Evolutionary conservation across 1,140 invertebrate species (phyloP), one percentile per base, ranked within the genome.

Genomic region (Micrasema longulum): DNA sequence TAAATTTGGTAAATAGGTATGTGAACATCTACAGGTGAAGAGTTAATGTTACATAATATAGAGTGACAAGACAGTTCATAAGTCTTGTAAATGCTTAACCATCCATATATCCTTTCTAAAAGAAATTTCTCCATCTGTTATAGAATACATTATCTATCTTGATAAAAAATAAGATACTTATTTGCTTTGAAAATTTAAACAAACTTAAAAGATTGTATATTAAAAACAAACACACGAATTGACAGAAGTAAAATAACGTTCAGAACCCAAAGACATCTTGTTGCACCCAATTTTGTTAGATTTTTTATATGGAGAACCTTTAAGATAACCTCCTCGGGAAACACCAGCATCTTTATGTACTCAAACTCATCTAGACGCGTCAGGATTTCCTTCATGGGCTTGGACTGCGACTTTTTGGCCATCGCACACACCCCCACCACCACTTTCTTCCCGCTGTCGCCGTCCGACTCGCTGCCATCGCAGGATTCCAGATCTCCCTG

Each of bases 371-470:
- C 93, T 10, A 99, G 88, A 1, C 97, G 87, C 0, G 92, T 95
- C 14, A 99, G 87, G 78, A 99, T 99, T 84, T 99, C 97, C 80
- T 94, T 95, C 97, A 99, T 99, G 1, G 97, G 97, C 86, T 98
- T 98, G 60, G 97, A 98, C 77, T 96, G 93, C 2, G 96, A 97
- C 85, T 99, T 99, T 83, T 99, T 99, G 76, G 94, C 93, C 97
- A 99, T 99, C 43, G 97, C 96, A 88, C 97, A 99, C 71, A 99
- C 92, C 50, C 97, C 97, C 72, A 99, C 95, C 78, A 97, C 88
- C 60, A 99, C 95, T 78, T 96, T 92, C 79, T 94, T 93, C 77
- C 90, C 90, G 71, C 88, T 86, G 74, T 88, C 87, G 76, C 85
- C 83, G 67, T 87, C 86, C 57, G 83, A 87, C 75, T 86, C 88